Evolutionary conservation across 1,140 invertebrate genomes (phyloP).

Genomic region (Drosophila kanapiae): DNA sequence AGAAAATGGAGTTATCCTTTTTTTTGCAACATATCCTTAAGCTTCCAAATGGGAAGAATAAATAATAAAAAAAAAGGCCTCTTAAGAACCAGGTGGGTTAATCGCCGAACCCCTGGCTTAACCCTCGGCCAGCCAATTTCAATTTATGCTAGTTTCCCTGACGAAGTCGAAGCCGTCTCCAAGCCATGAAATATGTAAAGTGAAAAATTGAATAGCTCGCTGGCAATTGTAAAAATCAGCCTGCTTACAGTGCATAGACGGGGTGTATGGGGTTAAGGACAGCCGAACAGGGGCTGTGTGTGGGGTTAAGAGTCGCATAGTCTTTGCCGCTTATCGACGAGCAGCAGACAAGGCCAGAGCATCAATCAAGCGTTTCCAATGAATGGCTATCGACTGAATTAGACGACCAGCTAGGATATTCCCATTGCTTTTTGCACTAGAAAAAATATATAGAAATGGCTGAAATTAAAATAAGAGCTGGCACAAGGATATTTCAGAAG

Average conservation of each 20-base stretch:
- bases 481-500: too few species aligned
- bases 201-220: conserved; percentile 64
- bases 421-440: neutral
- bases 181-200: conserved; percentile 75
- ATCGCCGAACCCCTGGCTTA: neutral
- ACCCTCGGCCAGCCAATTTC: conserved; percentile 16
- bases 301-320: conserved; percentile 33
- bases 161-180: conserved; percentile 28
- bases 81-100: neutral
- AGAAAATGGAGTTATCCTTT: too few species aligned
- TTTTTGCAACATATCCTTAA: neutral
- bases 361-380: conserved; percentile 84
- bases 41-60: neutral
- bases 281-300: conserved; percentile 13
- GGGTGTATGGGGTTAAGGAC: neutral
- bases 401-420: conserved; percentile 59
- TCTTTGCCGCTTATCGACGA: conserved; percentile 69
- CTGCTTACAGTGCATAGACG: conserved; percentile 12
- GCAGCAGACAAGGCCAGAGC: conserved; percentile 73
- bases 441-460: neutral
- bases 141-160: conserved; percentile 57
- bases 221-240: conserved; percentile 62
- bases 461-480: too few species aligned
- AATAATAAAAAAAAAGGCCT: too few species aligned
- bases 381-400: conserved; percentile 83